Evolutionary conservation across 2,113 vertebrate species (phyloP).

Genomic region (Abramis brama): DNA sequence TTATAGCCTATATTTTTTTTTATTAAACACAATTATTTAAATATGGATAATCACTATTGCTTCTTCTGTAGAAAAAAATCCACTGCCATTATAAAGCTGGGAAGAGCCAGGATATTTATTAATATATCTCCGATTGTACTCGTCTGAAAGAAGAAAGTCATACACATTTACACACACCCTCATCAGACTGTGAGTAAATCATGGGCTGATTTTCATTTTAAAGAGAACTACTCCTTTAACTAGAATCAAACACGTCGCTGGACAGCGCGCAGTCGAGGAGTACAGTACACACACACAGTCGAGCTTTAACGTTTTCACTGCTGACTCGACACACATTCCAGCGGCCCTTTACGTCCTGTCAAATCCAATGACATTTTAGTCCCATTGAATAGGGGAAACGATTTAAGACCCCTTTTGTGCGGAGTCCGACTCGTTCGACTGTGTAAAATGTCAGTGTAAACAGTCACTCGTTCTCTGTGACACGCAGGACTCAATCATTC

Average conservation of each 20-base stretch:
- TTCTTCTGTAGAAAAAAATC: no score
- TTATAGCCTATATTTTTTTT: no score
- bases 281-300: conserved; percentile 69
- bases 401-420: conserved; percentile 52
- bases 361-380: conserved; percentile 64
- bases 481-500: neutral
- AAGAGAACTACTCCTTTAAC: no score
- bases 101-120: no score
- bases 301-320: conserved; percentile 56
- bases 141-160: no score
- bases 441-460: conserved; percentile 58
- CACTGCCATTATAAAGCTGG: no score
- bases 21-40: no score
- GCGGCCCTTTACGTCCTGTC: conserved; percentile 51
- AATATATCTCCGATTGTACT: no score
- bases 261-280: conserved; percentile 35
- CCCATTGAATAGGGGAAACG: conserved; percentile 55
- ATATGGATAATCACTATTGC: no score
- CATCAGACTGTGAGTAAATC: no score
- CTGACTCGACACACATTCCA: conserved; percentile 72
- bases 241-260: neutral
- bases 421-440: conserved; percentile 14
- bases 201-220: no score
- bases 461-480: neutral
- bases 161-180: no score